Evolutionary conservation across 1,140 invertebrate genomes (phyloP).

Genomic region (Venustaconcha ellipsiformis): DNA sequence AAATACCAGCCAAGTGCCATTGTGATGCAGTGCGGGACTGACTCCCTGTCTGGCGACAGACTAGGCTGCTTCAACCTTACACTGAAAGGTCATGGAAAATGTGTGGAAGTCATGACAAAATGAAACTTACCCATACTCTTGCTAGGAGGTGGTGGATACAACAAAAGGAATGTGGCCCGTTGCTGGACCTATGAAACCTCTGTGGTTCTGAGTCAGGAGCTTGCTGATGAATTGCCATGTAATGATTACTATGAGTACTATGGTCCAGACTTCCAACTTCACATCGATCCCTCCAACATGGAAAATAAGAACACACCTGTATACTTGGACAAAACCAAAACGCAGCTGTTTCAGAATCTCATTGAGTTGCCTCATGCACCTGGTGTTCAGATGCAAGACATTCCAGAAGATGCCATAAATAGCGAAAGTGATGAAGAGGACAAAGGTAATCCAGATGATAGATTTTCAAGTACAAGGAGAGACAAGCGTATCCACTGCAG

Average conservation of each 20-base stretch:
- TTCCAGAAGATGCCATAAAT: no score
- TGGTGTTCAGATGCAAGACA: no score
- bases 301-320: no score
- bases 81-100: conserved; percentile 94
- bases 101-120: conserved; percentile 95
- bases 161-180: conserved; percentile 95
- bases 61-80: conserved; percentile 98
- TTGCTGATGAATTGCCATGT: conserved; percentile 97
- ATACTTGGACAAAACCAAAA: no score
- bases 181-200: conserved; percentile 99
- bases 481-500: no score
- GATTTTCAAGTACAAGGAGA: no score
- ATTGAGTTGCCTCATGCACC: no score
- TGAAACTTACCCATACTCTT: conserved; percentile 94
- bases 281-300: no score
- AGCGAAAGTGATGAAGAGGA: no score
- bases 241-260: conserved; percentile 99
- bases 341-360: no score
- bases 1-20: conserved; percentile 98
- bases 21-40: conserved; percentile 96
- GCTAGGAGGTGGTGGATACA: conserved; percentile 97
- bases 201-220: conserved; percentile 92
- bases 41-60: no score
- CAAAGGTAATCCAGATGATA: no score
- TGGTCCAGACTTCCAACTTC: conserved; percentile 72